phyloP scores from a whole-genome alignment of 1,140 invertebrate genomes.

The Bilobella aurantiaca region DNA sequence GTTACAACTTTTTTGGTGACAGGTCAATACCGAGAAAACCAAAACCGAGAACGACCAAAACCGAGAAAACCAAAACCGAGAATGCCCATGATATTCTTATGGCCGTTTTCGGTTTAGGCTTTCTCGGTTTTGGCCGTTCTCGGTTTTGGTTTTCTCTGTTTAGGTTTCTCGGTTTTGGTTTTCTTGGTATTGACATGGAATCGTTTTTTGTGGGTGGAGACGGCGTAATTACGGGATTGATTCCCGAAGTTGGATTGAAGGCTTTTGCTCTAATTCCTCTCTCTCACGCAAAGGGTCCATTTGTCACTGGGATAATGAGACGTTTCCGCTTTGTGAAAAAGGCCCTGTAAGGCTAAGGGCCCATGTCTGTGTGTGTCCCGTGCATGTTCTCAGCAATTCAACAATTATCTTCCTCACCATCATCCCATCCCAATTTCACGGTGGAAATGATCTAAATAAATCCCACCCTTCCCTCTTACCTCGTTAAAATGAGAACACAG shows the following conservation, averaged over 20 bases:
- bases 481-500: conserved; percentile 3
- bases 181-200: too few species aligned
- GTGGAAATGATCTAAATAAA: neutral
- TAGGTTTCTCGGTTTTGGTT: too few species aligned
- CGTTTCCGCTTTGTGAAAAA: neutral
- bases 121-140: too few species aligned
- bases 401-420: neutral
- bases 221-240: neutral
- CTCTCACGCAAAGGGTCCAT: neutral
- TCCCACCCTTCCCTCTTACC: neutral
- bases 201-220: too few species aligned
- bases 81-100: too few species aligned
- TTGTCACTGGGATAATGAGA: neutral
- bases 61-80: too few species aligned
- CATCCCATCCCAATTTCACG: neutral
- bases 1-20: too few species aligned
- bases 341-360: neutral
- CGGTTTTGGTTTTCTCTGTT: too few species aligned
- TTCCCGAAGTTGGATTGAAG: neutral
- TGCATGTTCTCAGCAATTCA: neutral
- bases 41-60: too few species aligned
- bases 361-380: neutral
- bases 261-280: neutral
- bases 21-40: too few species aligned
- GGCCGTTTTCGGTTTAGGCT: too few species aligned